Evolutionary conservation across 2,113 vertebrate species (phyloP).

Genomic region (Neolamprologus tretocephalus): DNA sequence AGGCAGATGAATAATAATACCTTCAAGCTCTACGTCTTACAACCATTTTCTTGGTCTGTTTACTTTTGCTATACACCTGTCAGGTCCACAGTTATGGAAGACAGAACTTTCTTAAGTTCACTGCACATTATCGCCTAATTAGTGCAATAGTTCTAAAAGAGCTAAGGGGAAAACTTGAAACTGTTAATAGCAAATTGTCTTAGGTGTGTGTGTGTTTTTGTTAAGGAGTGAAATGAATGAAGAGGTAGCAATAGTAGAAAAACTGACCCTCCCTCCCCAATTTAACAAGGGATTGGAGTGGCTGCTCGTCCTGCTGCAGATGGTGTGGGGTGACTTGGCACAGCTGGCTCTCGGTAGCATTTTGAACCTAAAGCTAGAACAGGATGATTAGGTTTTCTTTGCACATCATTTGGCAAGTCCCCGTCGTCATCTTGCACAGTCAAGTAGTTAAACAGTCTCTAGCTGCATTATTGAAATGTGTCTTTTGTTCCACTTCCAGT

Average conservation of each 20-base stretch:
- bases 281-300: neutral
- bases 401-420: slow-evolving; percentile 20
- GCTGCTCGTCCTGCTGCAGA: neutral
- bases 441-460: slow-evolving; percentile 17
- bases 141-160: neutral
- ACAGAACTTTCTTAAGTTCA: neutral
- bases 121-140: neutral
- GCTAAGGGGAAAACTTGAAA: neutral
- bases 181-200: neutral
- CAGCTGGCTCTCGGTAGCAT: slow-evolving; percentile 12
- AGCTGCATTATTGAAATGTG: slow-evolving; percentile 14
- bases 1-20: slow-evolving; percentile 24
- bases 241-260: neutral
- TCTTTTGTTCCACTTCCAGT: slow-evolving; percentile 13
- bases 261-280: neutral
- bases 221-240: neutral
- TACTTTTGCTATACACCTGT: neutral
- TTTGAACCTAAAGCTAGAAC: slow-evolving; percentile 25
- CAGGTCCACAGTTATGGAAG: neutral
- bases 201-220: neutral
- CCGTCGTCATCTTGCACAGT: slow-evolving; percentile 1
- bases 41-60: neutral
- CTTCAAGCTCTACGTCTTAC: neutral
- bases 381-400: slow-evolving; percentile 16
- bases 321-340: slow-evolving; percentile 20